phyloP scores from a whole-genome alignment of 2,888 invertebrate genomes.

The Cephonodes hylas region DNA sequence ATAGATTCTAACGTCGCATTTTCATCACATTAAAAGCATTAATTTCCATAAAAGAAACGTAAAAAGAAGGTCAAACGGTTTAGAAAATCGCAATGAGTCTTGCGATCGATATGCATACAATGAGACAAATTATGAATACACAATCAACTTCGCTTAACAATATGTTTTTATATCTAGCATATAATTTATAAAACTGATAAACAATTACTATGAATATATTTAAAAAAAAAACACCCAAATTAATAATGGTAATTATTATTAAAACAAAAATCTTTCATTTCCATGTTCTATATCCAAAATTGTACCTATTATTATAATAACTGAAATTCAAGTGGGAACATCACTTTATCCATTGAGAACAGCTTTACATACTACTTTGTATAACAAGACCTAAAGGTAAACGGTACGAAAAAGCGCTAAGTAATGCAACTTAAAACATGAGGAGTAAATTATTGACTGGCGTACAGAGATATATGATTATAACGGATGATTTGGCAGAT shows the following conservation, averaged over 20 bases:
- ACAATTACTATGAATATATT: too few relatives aligned
- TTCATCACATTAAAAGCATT: not conserved
- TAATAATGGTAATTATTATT: too few relatives aligned
- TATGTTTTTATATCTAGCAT: not conserved
- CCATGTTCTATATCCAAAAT: too few relatives aligned
- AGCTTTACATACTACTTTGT: too few relatives aligned
- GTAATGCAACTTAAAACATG: not conserved
- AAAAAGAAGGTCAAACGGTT: not conserved
- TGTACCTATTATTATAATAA: too few relatives aligned
- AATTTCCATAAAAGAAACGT: slow-evolving; percentile 1
- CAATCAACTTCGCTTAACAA: not conserved
- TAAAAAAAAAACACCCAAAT: too few relatives aligned
- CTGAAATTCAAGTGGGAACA: too few relatives aligned
- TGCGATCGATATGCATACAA: not conserved
- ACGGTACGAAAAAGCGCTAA: not conserved
- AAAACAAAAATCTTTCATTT: too few relatives aligned
- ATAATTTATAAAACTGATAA: too few relatives aligned
- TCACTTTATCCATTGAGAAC: too few relatives aligned
- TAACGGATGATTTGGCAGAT: not conserved
- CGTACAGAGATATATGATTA: not conserved
- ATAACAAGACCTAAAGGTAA: too few relatives aligned
- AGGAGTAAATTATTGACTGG: not conserved
- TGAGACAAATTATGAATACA: not conserved
- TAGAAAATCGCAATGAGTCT: not conserved
- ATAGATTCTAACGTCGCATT: not conserved